Evolutionary conservation across 2,888 invertebrate species (phyloP), one percentile per base, ranked within the genome.

Genomic region (Allacma fusca): DNA sequence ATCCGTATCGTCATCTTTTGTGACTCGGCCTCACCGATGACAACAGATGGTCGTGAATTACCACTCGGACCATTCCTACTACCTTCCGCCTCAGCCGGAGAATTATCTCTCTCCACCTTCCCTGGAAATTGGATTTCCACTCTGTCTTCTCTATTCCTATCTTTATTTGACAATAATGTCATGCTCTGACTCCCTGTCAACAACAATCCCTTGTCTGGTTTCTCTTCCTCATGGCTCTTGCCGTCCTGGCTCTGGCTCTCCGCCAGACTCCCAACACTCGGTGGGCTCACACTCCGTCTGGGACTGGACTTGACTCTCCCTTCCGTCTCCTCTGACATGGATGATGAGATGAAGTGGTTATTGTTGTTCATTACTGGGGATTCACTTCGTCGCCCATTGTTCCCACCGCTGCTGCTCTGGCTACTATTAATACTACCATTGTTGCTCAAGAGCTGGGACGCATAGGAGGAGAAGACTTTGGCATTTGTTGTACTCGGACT

Each of bases 381-480:
- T 16, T 34, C 23, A 34, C 29, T 29, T 43, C 19, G 69, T 75
- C 26, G 44, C 24, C 59, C 57, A 67, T 75, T 50, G 43, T 62
- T 67, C 40, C 40, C 40, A n/a, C n/a, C n/a, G n/a, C n/a, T n/a
- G n/a, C n/a, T n/a, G n/a, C n/a, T n/a, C n/a, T 59, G 9, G 23
- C 23, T 19, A 59, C 59, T 23, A 23, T 69, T 50, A n/a, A 44
- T 76, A 16, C 16, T 16, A 13, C 29, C 73, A 23, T 64, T 69
- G n/a, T 29, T 62, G n/a, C 26, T 59, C 21, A 71, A 50, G 28
- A 65, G 77, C 28, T 71, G 71, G 50, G 77, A 77, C 24, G 65
- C 73, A 13, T 74, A 74, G 73, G 73, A 64, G 73, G 73, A 74
- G 73, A 74, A 74, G n/a, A 74, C 73, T 74, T 74, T 74, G 64